phyloP scores from a whole-genome alignment of 2,797 vertebrate genomes.

The Rallus crepitans region DNA sequence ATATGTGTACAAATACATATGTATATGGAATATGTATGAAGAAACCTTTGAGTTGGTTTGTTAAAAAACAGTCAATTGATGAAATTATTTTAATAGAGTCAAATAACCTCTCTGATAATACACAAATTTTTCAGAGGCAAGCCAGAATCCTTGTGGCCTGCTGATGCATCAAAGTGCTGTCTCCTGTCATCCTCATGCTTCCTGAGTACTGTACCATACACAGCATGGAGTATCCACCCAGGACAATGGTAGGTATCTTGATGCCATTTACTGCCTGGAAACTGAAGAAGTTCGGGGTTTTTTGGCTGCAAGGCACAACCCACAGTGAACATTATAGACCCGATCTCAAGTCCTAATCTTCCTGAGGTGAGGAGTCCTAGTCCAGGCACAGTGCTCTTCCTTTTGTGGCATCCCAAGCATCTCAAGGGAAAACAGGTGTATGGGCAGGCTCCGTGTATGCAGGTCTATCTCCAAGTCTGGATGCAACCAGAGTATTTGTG shows the following conservation, averaged over 20 bases:
- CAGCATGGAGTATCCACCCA: background rate
- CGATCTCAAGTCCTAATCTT: background rate
- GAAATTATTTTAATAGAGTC: background rate
- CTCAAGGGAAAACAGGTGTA: background rate
- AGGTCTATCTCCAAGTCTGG: background rate
- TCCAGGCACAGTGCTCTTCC: background rate
- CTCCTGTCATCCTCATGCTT: background rate
- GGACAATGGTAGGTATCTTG: accelerated
- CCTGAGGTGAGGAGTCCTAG: background rate
- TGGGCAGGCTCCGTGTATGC: background rate
- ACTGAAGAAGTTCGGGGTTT: background rate
- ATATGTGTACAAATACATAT: background rate
- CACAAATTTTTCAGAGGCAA: background rate
- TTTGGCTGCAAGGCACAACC: background rate
- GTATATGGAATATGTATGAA: background rate
- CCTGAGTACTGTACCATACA: background rate
- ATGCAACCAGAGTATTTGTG: background rate
- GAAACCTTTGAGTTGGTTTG: background rate
- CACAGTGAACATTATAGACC: background rate
- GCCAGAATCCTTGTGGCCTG: background rate
- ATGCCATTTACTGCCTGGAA: background rate
- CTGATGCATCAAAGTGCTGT: background rate
- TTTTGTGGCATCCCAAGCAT: background rate
- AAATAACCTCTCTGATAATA: background rate
- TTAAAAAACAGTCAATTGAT: background rate